These are phyloP conservation scores for Ascaphus truei DNA, from an alignment of 2,113 vertebrate species.

Conservation along the genomic window DNA sequence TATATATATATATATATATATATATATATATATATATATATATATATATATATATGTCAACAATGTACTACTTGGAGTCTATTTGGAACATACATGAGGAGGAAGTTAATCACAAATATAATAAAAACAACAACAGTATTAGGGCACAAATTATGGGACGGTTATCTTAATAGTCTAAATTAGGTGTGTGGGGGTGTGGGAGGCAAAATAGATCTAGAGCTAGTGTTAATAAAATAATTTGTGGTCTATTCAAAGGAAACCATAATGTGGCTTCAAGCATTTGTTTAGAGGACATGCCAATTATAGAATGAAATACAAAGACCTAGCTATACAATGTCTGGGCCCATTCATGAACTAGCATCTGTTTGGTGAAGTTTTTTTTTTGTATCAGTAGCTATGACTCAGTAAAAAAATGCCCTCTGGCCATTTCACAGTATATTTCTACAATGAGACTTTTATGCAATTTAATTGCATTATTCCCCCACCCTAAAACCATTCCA, in stretches of 20 bases:
- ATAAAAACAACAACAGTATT: background rate
- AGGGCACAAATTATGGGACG: background rate
- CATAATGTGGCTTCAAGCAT: background rate
- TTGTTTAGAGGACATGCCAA: background rate
- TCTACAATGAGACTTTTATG: conserved; percentile 43
- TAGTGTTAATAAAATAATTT: conserved; percentile 20
- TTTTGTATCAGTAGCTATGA: conserved; percentile 24
- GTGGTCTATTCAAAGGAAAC: conserved; percentile 6
- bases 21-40: no score
- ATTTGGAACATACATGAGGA: no score
- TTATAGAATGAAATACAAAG: conserved; percentile 18
- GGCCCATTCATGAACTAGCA: conserved; percentile 18
- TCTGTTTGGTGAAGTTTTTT: conserved; percentile 33
- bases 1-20: no score
- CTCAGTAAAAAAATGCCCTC: conserved; percentile 42
- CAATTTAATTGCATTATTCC: conserved; percentile 16
- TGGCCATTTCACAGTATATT: conserved; percentile 19
- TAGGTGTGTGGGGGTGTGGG: conserved; percentile 23
- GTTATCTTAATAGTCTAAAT: conserved; percentile 14
- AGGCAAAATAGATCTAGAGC: background rate
- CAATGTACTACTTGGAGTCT: no score
- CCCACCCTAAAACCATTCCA: conserved; percentile 12
- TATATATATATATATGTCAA: no score
- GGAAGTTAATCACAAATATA: no score
- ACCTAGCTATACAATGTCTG: conserved; percentile 9